Evolutionary conservation across 2,888 invertebrate species (phyloP), one percentile per base, ranked within the genome.

Genomic region (Pogonocherus hispidulus): DNA sequence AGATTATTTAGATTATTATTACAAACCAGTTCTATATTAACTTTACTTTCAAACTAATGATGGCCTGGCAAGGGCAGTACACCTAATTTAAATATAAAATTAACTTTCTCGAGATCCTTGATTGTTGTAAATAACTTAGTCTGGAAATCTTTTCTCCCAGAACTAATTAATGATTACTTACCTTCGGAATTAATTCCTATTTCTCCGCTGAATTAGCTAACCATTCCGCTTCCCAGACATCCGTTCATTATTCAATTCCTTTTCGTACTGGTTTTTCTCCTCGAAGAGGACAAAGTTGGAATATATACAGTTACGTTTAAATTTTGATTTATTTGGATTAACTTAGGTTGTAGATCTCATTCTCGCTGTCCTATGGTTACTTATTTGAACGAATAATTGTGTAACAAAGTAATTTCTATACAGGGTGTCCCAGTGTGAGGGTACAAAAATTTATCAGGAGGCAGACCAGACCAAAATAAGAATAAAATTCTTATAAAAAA

Each of bases 61-160:
- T n/a, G n/a, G n/a, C n/a, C n/a, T n/a, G 14, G n/a, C 41, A 5
- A 3, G 41, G 16, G 41, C 11, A 14, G n/a, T 1, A 14, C n/a
- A 8, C 19, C 2, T 19, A 27, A 16, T 22, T 23, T 51, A 32
- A 52, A 52, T 18, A 16, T 32, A 52, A 16, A 52, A 52, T 52
- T 27, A 52, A 52, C 32, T 52, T 19, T 9, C 41, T 6, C 35
- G 18, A 37, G 14, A 8, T 22, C 16, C n/a, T 41, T 22, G 41
- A 55, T 55, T 41, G 37, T 55, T 55, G 41, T 55, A 55, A 55
- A 41, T 55, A 55, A 55, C 37, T 55, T 55, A 18, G 35, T 41
- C 55, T 55, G 37, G 35, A 20, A 37, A 55, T 41, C 55, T 41
- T 37, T 55, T 55, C 35, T 55, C 20, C n/a, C 14, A 55, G 37